Percentiles rank a stretch among this genome's conserved stretches.
phyloP scores from a whole-genome alignment of 2,888 invertebrate genomes.

The Callosobruchus maculatus region DNA sequence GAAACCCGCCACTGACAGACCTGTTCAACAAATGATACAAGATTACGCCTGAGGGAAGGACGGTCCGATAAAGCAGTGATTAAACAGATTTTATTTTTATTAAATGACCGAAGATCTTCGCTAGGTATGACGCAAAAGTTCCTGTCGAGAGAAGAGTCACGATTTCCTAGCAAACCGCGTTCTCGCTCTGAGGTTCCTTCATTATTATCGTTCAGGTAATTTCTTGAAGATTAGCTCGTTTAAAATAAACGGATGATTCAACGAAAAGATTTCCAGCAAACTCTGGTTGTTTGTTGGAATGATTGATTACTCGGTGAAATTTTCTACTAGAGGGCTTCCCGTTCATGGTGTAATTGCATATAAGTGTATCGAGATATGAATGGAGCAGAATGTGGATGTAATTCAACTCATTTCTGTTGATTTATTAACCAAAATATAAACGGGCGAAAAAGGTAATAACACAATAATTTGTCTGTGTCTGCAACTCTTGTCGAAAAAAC shows the following conservation, averaged over 20 bases:
- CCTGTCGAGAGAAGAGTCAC: neutral
- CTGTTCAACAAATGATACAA: conserved; percentile 2
- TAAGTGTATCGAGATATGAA: no score
- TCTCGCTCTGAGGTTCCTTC: neutral
- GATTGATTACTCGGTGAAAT: neutral
- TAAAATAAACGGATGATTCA: neutral
- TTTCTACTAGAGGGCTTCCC: neutral
- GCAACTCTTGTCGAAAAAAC: no score
- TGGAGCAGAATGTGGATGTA: no score
- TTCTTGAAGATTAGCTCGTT: neutral
- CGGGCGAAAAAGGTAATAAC: no score
- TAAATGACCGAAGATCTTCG: conserved; percentile 7
- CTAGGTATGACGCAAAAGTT: conserved; percentile 9
- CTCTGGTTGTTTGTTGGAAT: neutral
- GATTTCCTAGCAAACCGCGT: conserved; percentile 1
- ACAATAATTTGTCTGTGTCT: no score
- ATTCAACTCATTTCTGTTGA: no score
- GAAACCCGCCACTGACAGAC: neutral
- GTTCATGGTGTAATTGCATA: no score
- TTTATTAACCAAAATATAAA: no score
- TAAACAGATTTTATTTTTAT: conserved; percentile 12
- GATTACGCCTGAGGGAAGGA: conserved; percentile 16
- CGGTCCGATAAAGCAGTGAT: conserved; percentile 15
- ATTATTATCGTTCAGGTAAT: neutral
- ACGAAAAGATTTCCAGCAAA: neutral